Base-by-base conservation (phyloP, 2,888 invertebrate species). In the Hyles lineata region DNA sequence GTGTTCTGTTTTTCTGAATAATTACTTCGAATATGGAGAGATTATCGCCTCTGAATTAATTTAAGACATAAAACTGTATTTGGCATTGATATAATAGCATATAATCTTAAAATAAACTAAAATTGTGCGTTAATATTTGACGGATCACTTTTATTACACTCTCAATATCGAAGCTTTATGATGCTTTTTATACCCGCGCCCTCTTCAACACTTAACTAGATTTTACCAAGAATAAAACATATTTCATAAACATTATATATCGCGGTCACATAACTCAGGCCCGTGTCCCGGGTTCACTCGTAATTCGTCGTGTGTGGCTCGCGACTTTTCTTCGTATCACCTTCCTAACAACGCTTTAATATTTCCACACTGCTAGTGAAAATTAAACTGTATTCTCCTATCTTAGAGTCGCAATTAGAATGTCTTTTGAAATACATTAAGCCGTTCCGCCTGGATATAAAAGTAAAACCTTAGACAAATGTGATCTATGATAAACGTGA, bases 401-500 rank as follows among this genome's bases (percentile, higher is more conserved):
- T 3, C 1, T 25, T 71, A 71, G 43, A 25, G 35, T 59, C 50
- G n/a, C 11, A 43, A 71, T 71, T 71, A 35, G 19, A 21, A 15
- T 43, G 5, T 15, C n/a, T 21, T 52, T 50, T 29, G 52, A 62
- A 61, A 43, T 50, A 61, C 60, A 50, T 83, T 90, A 83, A 5
- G 77, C 50, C 83, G 52, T 82, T 87, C 74, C 76, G n/a, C 35
- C 67, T 72, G 71, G 74, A 75, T 73, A 80, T 75, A 83, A 83
- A 88, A 83, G 85, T 89, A 90, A 91, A 90, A 89, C 90, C 92
- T 92, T 91, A 91, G 92, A 92, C 91, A 89, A 92, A 90, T 90
- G 93, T 93, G 93, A 93, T 93, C 90, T 92, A 93, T 92, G 93
- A 93, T 92, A 91, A 92, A 91, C 92, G 91, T 92, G 93, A 92